Conservation (phyloP, 2,888 invertebrate species). For the Neoitamus cyanurus region DNA sequence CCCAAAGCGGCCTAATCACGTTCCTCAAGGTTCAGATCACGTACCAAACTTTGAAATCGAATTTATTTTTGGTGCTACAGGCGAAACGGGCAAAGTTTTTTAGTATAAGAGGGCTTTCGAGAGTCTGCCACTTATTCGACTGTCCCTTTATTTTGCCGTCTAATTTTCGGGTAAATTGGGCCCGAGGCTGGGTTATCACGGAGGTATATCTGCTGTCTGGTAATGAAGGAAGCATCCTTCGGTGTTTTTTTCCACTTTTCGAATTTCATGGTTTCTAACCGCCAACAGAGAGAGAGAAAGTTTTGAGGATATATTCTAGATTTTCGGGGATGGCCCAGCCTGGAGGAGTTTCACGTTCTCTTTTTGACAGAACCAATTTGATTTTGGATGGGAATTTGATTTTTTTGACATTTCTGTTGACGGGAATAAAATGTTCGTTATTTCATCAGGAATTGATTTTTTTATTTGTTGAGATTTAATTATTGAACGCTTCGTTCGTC, state of each 20-base stretch:
- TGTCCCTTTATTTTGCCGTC: constrained; percentile 38
- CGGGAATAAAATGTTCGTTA: neutral
- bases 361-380: neutral
- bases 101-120: constrained; percentile 13
- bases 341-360: neutral
- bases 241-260: neutral
- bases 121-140: neutral
- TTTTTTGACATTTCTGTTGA: neutral
- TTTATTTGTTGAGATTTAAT: too few species aligned
- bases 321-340: neutral
- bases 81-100: constrained; percentile 39
- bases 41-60: constrained; percentile 47
- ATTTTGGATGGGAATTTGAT: neutral
- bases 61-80: constrained; percentile 42
- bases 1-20: constrained; percentile 48
- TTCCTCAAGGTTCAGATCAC: constrained; percentile 47
- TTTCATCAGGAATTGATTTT: neutral
- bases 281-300: neutral
- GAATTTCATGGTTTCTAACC: neutral
- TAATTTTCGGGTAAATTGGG: constrained; percentile 34
- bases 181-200: constrained; percentile 34
- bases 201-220: constrained; percentile 18
- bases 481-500: too few species aligned
- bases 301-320: neutral
- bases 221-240: constrained; percentile 25